Conservation (phyloP, 2,888 invertebrate genomes). For the Calliopum simillimum region DNA sequence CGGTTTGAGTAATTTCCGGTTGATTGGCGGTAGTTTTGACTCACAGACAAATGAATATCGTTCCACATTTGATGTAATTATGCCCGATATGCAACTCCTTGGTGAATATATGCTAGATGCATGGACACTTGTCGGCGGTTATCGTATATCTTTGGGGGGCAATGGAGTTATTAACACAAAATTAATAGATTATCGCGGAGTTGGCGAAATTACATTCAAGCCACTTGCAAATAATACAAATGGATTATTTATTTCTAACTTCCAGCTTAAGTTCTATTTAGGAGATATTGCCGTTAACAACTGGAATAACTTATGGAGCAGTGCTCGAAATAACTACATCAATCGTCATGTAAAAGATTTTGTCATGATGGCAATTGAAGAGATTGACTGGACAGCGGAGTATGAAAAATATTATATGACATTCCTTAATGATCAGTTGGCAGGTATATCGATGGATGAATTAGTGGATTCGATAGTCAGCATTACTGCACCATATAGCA, state of each 20-base stretch:
- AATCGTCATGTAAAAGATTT: conserved; percentile 46
- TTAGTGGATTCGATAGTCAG: conserved; percentile 38
- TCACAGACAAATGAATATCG: conserved; percentile 41
- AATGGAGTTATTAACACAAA: conserved; percentile 48
- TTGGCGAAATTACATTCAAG: conserved; percentile 47
- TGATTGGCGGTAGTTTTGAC: conserved; percentile 48
- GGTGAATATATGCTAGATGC: conserved; percentile 45
- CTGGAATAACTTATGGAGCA: conserved; percentile 52
- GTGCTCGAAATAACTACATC: conserved; percentile 50
- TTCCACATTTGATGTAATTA: conserved; percentile 50
- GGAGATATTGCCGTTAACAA: conserved; percentile 47
- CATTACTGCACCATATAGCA: conserved; percentile 14
- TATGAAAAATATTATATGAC: conserved; percentile 38
- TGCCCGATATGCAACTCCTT: conserved; percentile 48
- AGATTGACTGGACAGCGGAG: conserved; percentile 48
- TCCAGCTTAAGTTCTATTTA: conserved; percentile 50
- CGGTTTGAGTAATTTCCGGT: conserved; percentile 50
- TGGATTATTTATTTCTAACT: conserved; percentile 49
- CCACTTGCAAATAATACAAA: conserved; percentile 23
- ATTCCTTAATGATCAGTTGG: conserved; percentile 43
- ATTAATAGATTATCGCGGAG: conserved; percentile 49
- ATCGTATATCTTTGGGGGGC: conserved; percentile 41
- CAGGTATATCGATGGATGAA: conserved; percentile 38
- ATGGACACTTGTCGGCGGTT: conserved; percentile 44
- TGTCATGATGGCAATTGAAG: conserved; percentile 41